Percentiles rank a stretch among this genome's conserved stretches.
phyloP scores from a whole-genome alignment of 1,140 invertebrate genomes.

The Gonatopus flavifemur region DNA sequence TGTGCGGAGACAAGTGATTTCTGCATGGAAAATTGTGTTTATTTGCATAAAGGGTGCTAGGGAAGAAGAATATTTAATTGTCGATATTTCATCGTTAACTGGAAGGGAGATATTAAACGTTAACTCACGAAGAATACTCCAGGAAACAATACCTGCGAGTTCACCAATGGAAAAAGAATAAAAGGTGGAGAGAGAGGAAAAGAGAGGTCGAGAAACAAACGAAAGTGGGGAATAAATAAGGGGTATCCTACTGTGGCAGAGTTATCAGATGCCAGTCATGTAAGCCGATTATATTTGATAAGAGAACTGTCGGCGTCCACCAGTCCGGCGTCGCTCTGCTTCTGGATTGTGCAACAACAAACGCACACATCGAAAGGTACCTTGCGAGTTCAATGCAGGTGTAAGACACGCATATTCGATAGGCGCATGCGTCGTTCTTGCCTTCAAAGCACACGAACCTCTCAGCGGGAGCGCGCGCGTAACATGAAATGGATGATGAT shows the following conservation, averaged over 20 bases:
- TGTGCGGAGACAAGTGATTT: too few relatives aligned
- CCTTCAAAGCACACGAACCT: constrained; percentile 7
- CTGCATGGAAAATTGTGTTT: too few relatives aligned
- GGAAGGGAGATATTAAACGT: too few relatives aligned
- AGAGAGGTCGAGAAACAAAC: constrained; percentile 2
- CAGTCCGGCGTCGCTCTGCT: constrained; percentile 22
- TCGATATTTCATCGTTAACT: too few relatives aligned
- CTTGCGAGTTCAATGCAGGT: constrained; percentile 1
- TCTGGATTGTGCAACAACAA: not conserved
- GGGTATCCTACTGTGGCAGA: constrained; percentile 30
- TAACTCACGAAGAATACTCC: too few relatives aligned
- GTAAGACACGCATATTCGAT: not conserved
- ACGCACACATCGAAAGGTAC: not conserved
- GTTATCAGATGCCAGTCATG: constrained; percentile 45
- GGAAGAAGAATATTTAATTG: too few relatives aligned
- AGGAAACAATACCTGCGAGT: too few relatives aligned
- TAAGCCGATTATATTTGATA: constrained; percentile 42
- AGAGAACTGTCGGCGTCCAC: constrained; percentile 35
- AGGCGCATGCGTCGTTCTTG: constrained; percentile 6
- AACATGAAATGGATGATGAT: constrained; percentile 51
- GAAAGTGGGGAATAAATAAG: constrained; percentile 31
- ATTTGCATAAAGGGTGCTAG: too few relatives aligned
- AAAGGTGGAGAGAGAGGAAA: not conserved
- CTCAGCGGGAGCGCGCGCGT: constrained; percentile 28
- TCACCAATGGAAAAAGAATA: not conserved